phyloP scores from a whole-genome alignment of 1,140 invertebrate genomes.

The Polypedilum pembai region DNA sequence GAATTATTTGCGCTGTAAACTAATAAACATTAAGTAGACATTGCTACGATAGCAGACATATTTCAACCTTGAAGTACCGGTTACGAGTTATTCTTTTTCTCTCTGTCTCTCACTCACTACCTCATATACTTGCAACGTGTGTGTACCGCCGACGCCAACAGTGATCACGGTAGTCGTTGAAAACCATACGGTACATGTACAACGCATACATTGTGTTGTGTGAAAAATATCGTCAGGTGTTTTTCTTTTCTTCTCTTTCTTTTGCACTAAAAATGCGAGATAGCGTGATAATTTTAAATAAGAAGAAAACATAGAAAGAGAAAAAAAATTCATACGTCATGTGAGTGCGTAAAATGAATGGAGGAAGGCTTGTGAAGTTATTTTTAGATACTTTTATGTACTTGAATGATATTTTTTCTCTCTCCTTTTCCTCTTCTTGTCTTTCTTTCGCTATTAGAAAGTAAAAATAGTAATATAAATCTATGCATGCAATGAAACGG shows the following conservation, averaged over 20 bases:
- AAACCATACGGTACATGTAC: neutral
- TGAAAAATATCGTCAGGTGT: constrained; percentile 9
- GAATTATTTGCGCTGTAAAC: neutral
- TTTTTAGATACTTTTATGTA: neutral
- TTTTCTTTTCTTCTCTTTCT: neutral
- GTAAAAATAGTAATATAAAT: no score
- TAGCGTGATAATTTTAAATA: neutral
- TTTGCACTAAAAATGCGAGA: neutral
- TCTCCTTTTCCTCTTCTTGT: no score
- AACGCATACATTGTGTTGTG: neutral
- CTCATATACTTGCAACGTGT: neutral
- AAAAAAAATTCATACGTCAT: neutral
- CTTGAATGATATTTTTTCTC: neutral
- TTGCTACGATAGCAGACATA: neutral
- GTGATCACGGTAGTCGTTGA: neutral
- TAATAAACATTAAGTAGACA: neutral
- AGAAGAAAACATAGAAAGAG: no score
- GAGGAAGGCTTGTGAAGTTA: constrained; percentile 8
- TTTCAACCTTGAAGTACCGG: constrained; percentile 15
- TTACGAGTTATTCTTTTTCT: neutral
- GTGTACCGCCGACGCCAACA: neutral
- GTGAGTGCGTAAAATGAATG: constrained; percentile 9
- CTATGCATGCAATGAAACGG: no score
- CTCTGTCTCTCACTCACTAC: neutral
- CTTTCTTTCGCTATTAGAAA: no score